Evolutionary conservation across 2,113 vertebrate species (phyloP).

Genomic region (Apodemus sylvaticus): DNA sequence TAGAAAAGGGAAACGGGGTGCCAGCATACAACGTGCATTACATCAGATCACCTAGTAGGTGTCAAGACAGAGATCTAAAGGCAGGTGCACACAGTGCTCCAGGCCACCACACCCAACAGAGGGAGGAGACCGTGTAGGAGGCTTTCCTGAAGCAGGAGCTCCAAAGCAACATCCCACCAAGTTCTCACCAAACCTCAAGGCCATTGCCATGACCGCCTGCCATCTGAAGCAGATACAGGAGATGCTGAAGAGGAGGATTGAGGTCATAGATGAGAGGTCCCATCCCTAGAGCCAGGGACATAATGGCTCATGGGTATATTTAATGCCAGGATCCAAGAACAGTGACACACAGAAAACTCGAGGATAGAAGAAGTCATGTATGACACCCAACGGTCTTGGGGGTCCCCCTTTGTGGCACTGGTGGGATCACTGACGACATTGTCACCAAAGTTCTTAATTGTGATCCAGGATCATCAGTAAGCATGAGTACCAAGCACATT

Average conservation of each 20-base stretch:
- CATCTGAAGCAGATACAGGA: neutral
- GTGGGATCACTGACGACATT: neutral
- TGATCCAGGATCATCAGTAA: neutral
- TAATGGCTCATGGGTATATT: neutral
- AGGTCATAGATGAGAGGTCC: neutral
- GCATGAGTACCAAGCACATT: neutral
- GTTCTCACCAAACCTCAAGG: neutral
- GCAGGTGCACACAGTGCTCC: neutral
- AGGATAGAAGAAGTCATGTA: neutral
- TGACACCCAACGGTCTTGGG: no score
- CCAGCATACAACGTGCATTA: no score
- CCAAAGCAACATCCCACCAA: neutral
- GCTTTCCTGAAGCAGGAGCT: no score
- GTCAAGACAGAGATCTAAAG: neutral
- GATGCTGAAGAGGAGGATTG: neutral
- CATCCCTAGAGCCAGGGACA: neutral
- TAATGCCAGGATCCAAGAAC: neutral
- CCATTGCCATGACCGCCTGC: neutral
- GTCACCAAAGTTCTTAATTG: neutral
- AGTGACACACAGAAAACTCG: neutral
- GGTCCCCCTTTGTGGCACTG: neutral
- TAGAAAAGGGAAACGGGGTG: neutral
- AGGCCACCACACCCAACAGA: neutral
- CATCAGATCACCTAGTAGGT: neutral
- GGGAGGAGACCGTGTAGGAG: fast-evolving